Evolutionary conservation across 2,888 invertebrate species (phyloP).

Genomic region (Macrosoma leucophasiata): DNA sequence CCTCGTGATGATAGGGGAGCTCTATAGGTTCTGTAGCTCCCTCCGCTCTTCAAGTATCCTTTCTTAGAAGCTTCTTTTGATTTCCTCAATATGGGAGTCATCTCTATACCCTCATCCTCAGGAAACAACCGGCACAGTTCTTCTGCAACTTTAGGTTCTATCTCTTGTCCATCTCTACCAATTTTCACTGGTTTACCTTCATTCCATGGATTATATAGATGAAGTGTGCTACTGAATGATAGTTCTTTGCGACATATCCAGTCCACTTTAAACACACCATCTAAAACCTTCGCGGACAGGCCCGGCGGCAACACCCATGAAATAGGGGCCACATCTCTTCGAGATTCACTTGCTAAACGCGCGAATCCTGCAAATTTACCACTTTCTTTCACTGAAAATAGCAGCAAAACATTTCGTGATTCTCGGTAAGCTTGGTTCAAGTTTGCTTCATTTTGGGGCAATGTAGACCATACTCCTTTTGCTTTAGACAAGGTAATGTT

Average conservation of each 20-base stretch:
- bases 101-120: slow-evolving; percentile 92
- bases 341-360: slow-evolving; percentile 89
- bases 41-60: slow-evolving; percentile 68
- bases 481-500: slow-evolving; percentile 96
- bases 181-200: slow-evolving; percentile 99
- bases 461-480: slow-evolving; percentile 98
- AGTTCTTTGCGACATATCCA: slow-evolving; percentile 98
- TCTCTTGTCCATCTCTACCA: slow-evolving; percentile 98
- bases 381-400: slow-evolving; percentile 99
- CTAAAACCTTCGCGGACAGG: slow-evolving; percentile 92
- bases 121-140: slow-evolving; percentile 95
- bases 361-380: slow-evolving; percentile 97
- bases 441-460: slow-evolving; percentile 97
- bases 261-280: slow-evolving; percentile 97
- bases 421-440: slow-evolving; percentile 96
- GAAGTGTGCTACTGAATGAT: slow-evolving; percentile 92
- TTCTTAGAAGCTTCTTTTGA: slow-evolving; percentile 89
- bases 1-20: slow-evolving; percentile 61
- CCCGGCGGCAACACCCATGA: slow-evolving; percentile 97
- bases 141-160: slow-evolving; percentile 96
- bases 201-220: slow-evolving; percentile 98
- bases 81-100: slow-evolving; percentile 89
- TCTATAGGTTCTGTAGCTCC: slow-evolving; percentile 68
- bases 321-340: slow-evolving; percentile 91
- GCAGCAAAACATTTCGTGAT: slow-evolving; percentile 93